These are phyloP conservation scores for Diadegma fenestrale DNA, from an alignment of 2,888 invertebrate species.

Conservation along the genomic window DNA sequence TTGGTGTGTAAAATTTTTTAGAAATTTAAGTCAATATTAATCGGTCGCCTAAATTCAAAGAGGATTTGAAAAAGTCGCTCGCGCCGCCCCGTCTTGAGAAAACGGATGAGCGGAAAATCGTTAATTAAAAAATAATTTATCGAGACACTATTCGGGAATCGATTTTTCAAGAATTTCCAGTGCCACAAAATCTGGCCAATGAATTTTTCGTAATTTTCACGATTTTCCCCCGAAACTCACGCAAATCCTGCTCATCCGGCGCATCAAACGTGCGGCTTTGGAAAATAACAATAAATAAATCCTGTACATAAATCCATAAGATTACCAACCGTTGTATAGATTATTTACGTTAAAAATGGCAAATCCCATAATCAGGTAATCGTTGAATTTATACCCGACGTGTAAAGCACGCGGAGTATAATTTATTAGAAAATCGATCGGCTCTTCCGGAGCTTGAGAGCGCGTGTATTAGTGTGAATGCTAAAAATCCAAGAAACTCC, in stretches of 20 bases:
- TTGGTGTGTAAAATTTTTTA: constrained; percentile 45
- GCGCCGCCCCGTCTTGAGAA: not conserved
- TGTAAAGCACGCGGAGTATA: constrained; percentile 36
- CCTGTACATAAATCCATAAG: constrained; percentile 52
- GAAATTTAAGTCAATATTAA: constrained; percentile 31
- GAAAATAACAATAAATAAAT: constrained; percentile 24
- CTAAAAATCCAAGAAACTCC: not conserved
- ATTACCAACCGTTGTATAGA: constrained; percentile 61
- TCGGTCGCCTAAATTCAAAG: constrained; percentile 18
- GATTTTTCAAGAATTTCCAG: not conserved
- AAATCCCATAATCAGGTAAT: constrained; percentile 52
- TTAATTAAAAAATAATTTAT: not conserved
- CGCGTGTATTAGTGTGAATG: constrained; percentile 5
- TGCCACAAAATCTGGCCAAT: not conserved
- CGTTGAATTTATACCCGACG: constrained; percentile 1
- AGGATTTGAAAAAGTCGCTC: constrained; percentile 39
- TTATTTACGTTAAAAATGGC: constrained; percentile 51
- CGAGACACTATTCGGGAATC: not conserved
- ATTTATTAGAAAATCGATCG: constrained; percentile 39
- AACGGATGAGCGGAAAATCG: not conserved
- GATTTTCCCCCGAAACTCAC: not conserved
- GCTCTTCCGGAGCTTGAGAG: constrained; percentile 16
- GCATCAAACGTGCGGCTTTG: constrained; percentile 2
- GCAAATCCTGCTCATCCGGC: not conserved
- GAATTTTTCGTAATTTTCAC: not conserved